A percentile compares a stretch with the other conserved stretches of the same genome.
Evolutionary conservation across 2,888 invertebrate species (phyloP).

Genomic region (Imbricaverruca yamaguchii): DNA sequence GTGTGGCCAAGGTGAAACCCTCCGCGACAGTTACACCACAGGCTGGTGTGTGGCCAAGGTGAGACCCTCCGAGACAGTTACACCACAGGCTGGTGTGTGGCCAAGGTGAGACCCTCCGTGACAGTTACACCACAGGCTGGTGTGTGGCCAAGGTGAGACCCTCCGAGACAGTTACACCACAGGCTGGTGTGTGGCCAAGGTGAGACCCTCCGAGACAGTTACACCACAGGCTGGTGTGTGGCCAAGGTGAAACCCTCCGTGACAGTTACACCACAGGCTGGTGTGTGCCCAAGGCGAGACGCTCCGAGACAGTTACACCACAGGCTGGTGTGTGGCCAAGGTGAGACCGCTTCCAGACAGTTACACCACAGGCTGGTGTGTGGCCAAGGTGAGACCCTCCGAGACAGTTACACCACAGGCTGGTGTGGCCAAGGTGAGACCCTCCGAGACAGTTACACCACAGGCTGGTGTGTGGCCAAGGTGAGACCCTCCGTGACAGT

Average conservation of each 20-base stretch:
- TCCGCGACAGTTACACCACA: too few species aligned
- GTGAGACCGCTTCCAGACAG: constrained; percentile 39
- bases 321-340: constrained; percentile 67
- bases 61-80: constrained; percentile 22
- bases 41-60: constrained; percentile 71
- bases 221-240: constrained; percentile 51
- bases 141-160: constrained; percentile 70
- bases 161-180: not conserved
- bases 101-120: too few species aligned
- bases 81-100: too few species aligned
- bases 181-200: too few species aligned
- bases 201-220: too few species aligned
- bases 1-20: too few species aligned
- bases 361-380: constrained; percentile 46
- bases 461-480: constrained; percentile 67
- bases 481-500: constrained; percentile 39
- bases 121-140: too few species aligned
- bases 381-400: constrained; percentile 59
- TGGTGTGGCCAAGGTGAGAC: too few species aligned
- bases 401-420: too few species aligned
- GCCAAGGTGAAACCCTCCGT: constrained; percentile 56
- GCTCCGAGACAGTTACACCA: too few species aligned
- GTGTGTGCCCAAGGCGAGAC: too few species aligned
- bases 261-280: not conserved
- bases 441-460: too few species aligned